Base-by-base conservation (phyloP, 2,888 invertebrate species). In the Pimpla rufipes region DNA sequence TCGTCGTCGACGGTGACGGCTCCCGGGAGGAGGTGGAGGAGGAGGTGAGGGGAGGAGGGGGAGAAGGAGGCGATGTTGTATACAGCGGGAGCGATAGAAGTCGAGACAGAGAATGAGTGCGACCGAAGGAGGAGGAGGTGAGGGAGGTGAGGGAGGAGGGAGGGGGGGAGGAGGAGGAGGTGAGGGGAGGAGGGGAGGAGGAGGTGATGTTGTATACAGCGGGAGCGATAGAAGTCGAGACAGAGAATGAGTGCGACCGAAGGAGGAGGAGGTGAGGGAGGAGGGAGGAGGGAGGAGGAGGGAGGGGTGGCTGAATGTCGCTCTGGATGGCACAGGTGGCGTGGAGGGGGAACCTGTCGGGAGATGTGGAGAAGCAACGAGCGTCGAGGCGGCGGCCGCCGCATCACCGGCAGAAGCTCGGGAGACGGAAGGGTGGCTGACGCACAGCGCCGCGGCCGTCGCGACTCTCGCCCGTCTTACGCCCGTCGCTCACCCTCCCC, bases 381-480 rank as follows among this genome's bases (percentile, higher is more conserved):
- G 47, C 79, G 81, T 81, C 79, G 42, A 59, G 83, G 52, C 68
- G 75, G 29, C n/a, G n/a, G n/a, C n/a, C n/a, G n/a, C n/a, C n/a
- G 66, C 55, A 57, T 11, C 73, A 79, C 71, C 78, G 71, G 68
- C 75, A 75, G 85, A 77, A 68, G 71, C 80, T 59, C 81, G 84
- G 79, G 79, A 86, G 77, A 79, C 78, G 79, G 77, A 77, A 71
- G 83, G 85, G 78, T 74, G 85, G 83, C 84, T 88, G 89, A 90
- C 90, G 87, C 88, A 89, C 89, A 87, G 88, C 87, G 86, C 88
- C 29, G 86, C 88, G 87, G 87, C 86, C 87, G 85, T 87, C 86
- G 87, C 88, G 85, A 85, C 47, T 40, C 37, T 42, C 29, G 5
- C 83, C 88, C 86, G 86, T 88, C 88, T 89, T 87, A 87, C 87